Percentiles rank a stretch among this genome's conserved stretches.
Conservation (phyloP, 2,888 invertebrate genomes). For the Stenodera caucasica region DNA sequence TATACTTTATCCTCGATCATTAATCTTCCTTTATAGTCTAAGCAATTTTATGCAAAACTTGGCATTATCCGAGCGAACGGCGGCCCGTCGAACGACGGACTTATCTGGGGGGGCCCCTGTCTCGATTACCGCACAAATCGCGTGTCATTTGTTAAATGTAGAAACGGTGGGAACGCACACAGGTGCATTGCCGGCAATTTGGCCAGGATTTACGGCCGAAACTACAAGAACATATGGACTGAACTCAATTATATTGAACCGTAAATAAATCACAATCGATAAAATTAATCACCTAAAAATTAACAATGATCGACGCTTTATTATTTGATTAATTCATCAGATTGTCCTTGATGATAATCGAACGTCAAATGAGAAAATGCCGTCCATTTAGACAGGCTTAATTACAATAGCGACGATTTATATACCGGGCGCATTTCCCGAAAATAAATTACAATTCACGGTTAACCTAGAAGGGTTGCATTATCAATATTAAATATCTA, state of each 20-base stretch:
- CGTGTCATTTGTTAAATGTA: constrained; percentile 54
- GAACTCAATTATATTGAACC: neutral
- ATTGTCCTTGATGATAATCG: neutral
- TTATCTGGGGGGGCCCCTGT: constrained; percentile 44
- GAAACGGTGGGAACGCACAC: constrained; percentile 49
- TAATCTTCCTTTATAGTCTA: constrained; percentile 49
- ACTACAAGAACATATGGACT: constrained; percentile 1
- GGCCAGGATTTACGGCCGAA: constrained; percentile 47
- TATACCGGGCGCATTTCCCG: constrained; percentile 40
- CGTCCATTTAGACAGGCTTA: constrained; percentile 38
- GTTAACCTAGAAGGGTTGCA: constrained; percentile 47
- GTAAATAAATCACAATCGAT: too few species aligned
- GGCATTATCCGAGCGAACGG: constrained; percentile 41
- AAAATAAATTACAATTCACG: constrained; percentile 45
- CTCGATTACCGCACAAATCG: constrained; percentile 53
- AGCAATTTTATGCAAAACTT: constrained; percentile 52
- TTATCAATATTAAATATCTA: constrained; percentile 52
- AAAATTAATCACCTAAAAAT: too few species aligned
- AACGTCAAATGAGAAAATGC: constrained; percentile 7
- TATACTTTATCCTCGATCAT: constrained; percentile 47
- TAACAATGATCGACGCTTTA: neutral
- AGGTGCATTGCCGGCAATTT: constrained; percentile 52
- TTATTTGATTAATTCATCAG: neutral
- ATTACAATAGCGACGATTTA: constrained; percentile 45
- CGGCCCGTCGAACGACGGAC: constrained; percentile 43